Evolutionary conservation across 1,140 invertebrate genomes (phyloP), one percentile per base, ranked within the genome.

Genomic region (Sarcophaga bullata): DNA sequence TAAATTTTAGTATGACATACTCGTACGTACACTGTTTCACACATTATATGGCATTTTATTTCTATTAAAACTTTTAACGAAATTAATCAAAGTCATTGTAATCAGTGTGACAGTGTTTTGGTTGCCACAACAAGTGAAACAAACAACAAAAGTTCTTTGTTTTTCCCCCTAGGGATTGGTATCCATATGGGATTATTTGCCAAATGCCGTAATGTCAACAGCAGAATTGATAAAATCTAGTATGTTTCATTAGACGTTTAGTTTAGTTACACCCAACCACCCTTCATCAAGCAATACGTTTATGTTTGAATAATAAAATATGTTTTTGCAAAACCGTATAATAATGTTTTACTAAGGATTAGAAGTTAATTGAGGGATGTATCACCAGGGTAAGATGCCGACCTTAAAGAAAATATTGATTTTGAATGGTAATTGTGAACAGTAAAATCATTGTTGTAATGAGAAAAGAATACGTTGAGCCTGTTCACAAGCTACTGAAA

Each of bases 81-180:
- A 58, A 58, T 58, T 58, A 15, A 15, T 68, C 62, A 68, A 19
- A 68, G 62, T 68, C 62, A 25, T 68, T 68, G 54, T 68, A 68
- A 2, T 25, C 8, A 8, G 6, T 8, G 10, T 6, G 17, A 19
- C 17, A 9, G 62, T 7, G 62, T n/a, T n/a, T 1, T 7, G 3
- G 62, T n/a, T 68, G 8, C 19, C n/a, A 68, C 10, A 68, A 68
- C 62, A 68, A 68, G 62, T 68, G 62, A 10, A 19, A 37, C 19
- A 68, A 68, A 68, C 19, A 8, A 4, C 17, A 68, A 0, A 68
- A 68, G 17, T 68, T 19, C 17, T 68, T n/a, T 68, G 62, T 68
- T 68, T 17, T 68, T 9, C 19, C 17, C 62, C 9, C 62, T 68
- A 68, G 62, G 19, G 62, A 68, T 68, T 68, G 17, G 52, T 68